Percentiles rank a stretch among this genome's conserved stretches.
Conservation (phyloP, 30 jellyfish, hydroid and myxozoan species). For the Nemopilema nomurai region DNA sequence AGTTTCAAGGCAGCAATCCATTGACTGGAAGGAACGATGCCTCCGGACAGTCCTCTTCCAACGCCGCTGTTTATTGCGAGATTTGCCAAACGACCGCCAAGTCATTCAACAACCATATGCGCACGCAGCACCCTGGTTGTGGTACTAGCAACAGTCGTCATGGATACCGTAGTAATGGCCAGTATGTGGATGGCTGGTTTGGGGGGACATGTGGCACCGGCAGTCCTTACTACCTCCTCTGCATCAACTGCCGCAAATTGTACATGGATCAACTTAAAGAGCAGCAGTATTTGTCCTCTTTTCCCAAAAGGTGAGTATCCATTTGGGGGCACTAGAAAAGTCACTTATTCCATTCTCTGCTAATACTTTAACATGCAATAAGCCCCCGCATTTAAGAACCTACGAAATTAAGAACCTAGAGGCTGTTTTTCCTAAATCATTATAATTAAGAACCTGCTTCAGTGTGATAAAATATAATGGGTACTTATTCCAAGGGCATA, state of each 20-base stretch:
- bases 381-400: no score
- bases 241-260: constrained; percentile 71
- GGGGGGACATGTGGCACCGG: constrained; percentile 96
- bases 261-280: constrained; percentile 59
- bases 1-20: not conserved
- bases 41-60: constrained; percentile 11
- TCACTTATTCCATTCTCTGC: no score
- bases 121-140: constrained; percentile 87
- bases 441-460: no score
- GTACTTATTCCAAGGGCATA: no score
- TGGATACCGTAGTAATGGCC: constrained; percentile 94
- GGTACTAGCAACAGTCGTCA: constrained; percentile 79
- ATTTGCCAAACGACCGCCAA: constrained; percentile 61
- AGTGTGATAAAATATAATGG: no score
- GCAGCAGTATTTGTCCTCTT: constrained; percentile 24
- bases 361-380: no score
- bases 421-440: no score
- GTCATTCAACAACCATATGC: constrained; percentile 77
- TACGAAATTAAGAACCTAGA: no score
- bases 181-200: constrained; percentile 86
- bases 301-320: constrained; percentile 68
- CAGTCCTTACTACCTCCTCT: constrained; percentile 84
- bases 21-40: not conserved
- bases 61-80: constrained; percentile 63
- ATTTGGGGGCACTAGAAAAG: no score